phyloP scores from a whole-genome alignment of 2,113 vertebrate species.

The Nothobranchius furzeri region DNA sequence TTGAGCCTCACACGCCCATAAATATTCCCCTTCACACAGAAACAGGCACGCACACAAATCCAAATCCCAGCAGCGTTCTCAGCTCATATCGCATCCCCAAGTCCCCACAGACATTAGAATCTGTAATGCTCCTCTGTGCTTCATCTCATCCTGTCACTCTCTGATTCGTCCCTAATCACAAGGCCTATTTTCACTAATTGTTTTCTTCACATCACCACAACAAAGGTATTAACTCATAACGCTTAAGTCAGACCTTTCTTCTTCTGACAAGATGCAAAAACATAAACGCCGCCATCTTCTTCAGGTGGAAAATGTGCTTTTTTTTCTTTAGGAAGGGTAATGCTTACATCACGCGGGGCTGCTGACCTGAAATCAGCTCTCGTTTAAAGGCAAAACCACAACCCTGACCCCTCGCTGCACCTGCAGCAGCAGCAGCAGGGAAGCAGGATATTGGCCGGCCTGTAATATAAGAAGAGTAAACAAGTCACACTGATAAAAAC shows the following conservation, averaged over 20 bases:
- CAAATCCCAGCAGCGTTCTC: slow-evolving; percentile 40
- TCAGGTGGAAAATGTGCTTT: not conserved
- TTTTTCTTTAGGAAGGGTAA: slow-evolving; percentile 38
- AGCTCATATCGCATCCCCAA: slow-evolving; percentile 46
- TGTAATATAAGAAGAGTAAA: slow-evolving; percentile 58
- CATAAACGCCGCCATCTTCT: not conserved
- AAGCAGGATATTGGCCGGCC: slow-evolving; percentile 61
- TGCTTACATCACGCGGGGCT: slow-evolving; percentile 10
- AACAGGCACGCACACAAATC: slow-evolving; percentile 21
- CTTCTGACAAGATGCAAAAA: not conserved
- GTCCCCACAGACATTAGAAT: slow-evolving; percentile 39
- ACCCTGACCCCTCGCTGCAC: slow-evolving; percentile 27
- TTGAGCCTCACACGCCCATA: slow-evolving; percentile 36
- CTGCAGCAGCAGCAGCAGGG: slow-evolving; percentile 9
- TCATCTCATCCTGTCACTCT: slow-evolving; percentile 40
- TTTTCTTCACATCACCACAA: slow-evolving; percentile 21
- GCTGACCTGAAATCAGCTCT: slow-evolving; percentile 26
- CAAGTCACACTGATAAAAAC: slow-evolving; percentile 24
- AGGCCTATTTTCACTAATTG: slow-evolving; percentile 31
- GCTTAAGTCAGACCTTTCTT: not conserved
- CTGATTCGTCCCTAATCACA: slow-evolving; percentile 25
- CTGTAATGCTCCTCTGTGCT: slow-evolving; percentile 28
- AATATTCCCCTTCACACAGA: slow-evolving; percentile 44
- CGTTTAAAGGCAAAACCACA: slow-evolving; percentile 38
- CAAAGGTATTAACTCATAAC: not conserved